These are phyloP conservation scores for Chrysolophus pictus DNA, from an alignment of 2,797 vertebrate species.

Conservation along the genomic window DNA sequence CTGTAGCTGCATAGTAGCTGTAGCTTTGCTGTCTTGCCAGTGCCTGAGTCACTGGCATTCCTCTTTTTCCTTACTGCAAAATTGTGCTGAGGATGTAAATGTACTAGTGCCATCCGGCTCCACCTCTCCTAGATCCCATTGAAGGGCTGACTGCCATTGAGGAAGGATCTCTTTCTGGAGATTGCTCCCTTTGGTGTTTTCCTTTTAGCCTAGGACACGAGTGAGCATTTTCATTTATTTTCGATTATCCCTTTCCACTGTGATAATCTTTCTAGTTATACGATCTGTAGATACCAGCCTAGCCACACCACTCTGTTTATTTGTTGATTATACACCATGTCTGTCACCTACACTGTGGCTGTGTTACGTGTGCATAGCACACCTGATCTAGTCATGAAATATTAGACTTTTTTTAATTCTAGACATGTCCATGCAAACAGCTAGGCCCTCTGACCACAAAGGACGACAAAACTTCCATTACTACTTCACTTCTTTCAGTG, in stretches of 20 bases:
- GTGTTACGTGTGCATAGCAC: not conserved
- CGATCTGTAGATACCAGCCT: too few species aligned
- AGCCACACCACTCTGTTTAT: too few species aligned
- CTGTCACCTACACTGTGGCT: not conserved
- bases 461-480: not conserved
- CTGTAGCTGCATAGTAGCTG: not conserved
- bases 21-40: not conserved
- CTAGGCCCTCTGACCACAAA: not conserved
- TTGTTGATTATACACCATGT: not conserved
- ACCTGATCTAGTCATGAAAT: not conserved
- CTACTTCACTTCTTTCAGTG: not conserved
- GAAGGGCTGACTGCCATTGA: too few species aligned
- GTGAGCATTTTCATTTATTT: too few species aligned
- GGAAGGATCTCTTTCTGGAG: too few species aligned
- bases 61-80: not conserved
- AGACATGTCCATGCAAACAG: not conserved
- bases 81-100: accelerated
- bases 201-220: too few species aligned
- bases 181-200: too few species aligned
- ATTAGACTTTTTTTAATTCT: not conserved
- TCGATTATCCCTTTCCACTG: too few species aligned
- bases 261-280: too few species aligned
- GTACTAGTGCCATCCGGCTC: not conserved
- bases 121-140: too few species aligned
- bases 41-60: not conserved